These are phyloP conservation scores for Fabriciana adippe DNA, from an alignment of 2,888 invertebrate species.

Conservation along the genomic window DNA sequence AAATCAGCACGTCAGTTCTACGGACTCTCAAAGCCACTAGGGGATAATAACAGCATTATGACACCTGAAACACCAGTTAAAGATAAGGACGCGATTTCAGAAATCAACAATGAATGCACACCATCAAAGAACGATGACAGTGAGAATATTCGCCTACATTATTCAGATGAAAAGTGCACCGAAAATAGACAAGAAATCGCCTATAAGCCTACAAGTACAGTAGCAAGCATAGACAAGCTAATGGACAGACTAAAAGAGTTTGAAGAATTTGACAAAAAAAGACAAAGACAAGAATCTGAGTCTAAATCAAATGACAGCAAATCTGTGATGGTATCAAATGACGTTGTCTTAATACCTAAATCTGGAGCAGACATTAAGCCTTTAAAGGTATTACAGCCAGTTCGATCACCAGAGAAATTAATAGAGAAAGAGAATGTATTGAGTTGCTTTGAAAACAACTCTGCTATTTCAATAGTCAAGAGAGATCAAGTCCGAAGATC, in stretches of 20 bases:
- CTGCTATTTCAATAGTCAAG: conserved; percentile 78
- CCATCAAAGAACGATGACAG: conserved; percentile 72
- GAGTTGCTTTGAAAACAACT: conserved; percentile 79
- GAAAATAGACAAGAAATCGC: conserved; percentile 65
- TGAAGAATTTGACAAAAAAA: conserved; percentile 76
- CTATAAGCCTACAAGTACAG: conserved; percentile 62
- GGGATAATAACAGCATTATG: conserved; percentile 63
- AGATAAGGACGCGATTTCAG: conserved; percentile 57
- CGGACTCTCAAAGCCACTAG: conserved; percentile 64
- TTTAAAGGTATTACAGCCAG: conserved; percentile 73
- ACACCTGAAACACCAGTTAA: conserved; percentile 69
- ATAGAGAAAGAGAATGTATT: conserved; percentile 76
- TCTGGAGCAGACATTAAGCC: conserved; percentile 74
- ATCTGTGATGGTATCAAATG: conserved; percentile 74
- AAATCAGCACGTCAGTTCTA: conserved; percentile 68
- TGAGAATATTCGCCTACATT: conserved; percentile 73
- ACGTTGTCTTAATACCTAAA: conserved; percentile 74
- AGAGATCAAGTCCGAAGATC: conserved; percentile 75
- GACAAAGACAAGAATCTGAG: conserved; percentile 72
- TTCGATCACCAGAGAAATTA: conserved; percentile 69
- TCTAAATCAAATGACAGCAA: conserved; percentile 64
- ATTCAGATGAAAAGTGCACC: conserved; percentile 64
- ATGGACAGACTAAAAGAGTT: conserved; percentile 79
- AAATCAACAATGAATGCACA: conserved; percentile 61
- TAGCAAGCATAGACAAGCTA: conserved; percentile 76